Evolutionary conservation across 2,113 vertebrate species (phyloP).

Genomic region (Lates calcarifer): DNA sequence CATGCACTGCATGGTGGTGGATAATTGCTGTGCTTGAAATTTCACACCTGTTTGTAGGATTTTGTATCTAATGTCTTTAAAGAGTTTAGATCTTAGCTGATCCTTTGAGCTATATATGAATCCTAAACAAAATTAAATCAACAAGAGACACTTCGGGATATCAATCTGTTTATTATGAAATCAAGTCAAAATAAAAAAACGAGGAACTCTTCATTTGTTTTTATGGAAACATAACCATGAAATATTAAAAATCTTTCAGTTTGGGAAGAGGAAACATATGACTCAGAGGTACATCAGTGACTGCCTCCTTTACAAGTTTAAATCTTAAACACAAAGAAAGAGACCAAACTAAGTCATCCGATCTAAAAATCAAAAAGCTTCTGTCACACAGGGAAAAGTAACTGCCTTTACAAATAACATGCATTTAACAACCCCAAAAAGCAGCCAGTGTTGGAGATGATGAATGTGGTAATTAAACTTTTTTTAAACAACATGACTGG

Average conservation of each 20-base stretch:
- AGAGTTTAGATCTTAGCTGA: neutral
- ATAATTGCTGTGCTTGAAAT: neutral
- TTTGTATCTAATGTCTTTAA: neutral
- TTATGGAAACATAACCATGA: slow-evolving; percentile 70
- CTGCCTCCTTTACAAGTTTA: slow-evolving; percentile 59
- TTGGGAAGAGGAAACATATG: slow-evolving; percentile 49
- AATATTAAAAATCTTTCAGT: slow-evolving; percentile 73
- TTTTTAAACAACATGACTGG: slow-evolving; percentile 29
- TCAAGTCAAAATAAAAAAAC: slow-evolving; percentile 80
- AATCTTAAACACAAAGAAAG: slow-evolving; percentile 67
- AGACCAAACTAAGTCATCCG: slow-evolving; percentile 69
- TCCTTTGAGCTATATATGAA: neutral
- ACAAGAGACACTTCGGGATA: slow-evolving; percentile 50
- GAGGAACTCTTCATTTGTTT: slow-evolving; percentile 69
- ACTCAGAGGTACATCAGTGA: slow-evolving; percentile 53
- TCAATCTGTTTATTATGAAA: slow-evolving; percentile 88
- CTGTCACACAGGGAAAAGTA: slow-evolving; percentile 48
- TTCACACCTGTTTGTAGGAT: neutral
- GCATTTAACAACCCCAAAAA: slow-evolving; percentile 63
- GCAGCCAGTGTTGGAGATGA: slow-evolving; percentile 50
- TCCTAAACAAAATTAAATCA: neutral
- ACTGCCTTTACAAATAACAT: slow-evolving; percentile 70
- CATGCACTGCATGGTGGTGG: neutral
- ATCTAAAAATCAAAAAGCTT: slow-evolving; percentile 64
- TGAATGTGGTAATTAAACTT: slow-evolving; percentile 24